Evolutionary conservation across 2,113 vertebrate genomes (phyloP).

Genomic region (Motacilla alba): DNA sequence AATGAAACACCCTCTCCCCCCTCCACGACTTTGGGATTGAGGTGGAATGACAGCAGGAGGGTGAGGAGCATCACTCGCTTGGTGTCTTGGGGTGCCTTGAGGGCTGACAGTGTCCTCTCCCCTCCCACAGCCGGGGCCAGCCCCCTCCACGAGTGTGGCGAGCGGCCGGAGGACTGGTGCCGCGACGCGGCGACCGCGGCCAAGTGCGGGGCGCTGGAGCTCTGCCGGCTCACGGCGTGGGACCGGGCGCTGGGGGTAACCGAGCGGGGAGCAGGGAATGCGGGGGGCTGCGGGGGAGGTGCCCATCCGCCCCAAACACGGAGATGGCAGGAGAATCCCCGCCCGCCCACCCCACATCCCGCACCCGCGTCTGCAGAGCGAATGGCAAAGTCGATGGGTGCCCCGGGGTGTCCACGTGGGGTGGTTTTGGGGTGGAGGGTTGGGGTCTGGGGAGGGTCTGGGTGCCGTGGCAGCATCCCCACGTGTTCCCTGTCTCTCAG

Average conservation of each 20-base stretch:
- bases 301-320: fast-evolving
- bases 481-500: fast-evolving
- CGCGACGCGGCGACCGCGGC: slow-evolving; percentile 80
- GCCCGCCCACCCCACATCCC: background rate
- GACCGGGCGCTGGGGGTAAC: slow-evolving; percentile 82
- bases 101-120: background rate
- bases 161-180: slow-evolving; percentile 87
- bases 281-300: fast-evolving
- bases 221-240: slow-evolving; percentile 86
- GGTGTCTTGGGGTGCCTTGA: fast-evolving
- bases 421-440: background rate
- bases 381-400: fast-evolving
- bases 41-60: background rate
- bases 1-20: fast-evolving
- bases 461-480: fast-evolving
- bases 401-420: fast-evolving
- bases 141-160: slow-evolving; percentile 82
- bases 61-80: background rate
- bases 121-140: slow-evolving; percentile 72
- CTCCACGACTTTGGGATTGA: fast-evolving
- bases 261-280: fast-evolving
- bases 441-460: background rate
- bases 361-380: background rate
- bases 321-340: background rate
- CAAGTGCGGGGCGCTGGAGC: slow-evolving; percentile 80